A percentile compares a stretch with the other conserved stretches of the same genome.
These are phyloP conservation scores for Poecilia velifera DNA, from an alignment of 2,797 vertebrate species.

Conservation along the genomic window DNA sequence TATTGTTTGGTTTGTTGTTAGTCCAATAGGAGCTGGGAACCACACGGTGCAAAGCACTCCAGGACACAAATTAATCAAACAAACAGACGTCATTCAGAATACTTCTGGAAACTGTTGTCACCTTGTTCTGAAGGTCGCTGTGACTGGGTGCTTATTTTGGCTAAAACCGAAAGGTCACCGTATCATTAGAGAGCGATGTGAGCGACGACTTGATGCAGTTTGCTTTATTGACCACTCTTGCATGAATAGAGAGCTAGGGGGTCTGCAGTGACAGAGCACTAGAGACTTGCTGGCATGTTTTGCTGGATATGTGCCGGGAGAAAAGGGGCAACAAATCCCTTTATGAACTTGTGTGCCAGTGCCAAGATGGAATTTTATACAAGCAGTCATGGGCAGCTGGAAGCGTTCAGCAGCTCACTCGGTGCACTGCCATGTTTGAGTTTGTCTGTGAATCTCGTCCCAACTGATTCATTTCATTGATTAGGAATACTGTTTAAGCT, in stretches of 20 bases:
- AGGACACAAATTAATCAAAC: constrained; percentile 18
- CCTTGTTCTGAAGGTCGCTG: constrained; percentile 13
- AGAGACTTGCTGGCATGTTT: constrained; percentile 54
- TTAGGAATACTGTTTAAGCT: constrained; percentile 12
- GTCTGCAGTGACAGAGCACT: constrained; percentile 50
- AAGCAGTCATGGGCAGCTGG: constrained; percentile 55
- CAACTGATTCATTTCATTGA: constrained; percentile 20
- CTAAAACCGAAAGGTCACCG: constrained; percentile 40
- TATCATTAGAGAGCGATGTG: constrained; percentile 20
- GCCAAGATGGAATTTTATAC: constrained; percentile 60
- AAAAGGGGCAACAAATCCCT: constrained; percentile 47
- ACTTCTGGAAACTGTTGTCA: constrained; percentile 23
- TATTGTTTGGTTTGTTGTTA: background rate
- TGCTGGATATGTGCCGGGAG: constrained; percentile 61
- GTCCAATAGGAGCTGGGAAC: background rate
- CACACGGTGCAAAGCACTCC: constrained; percentile 12
- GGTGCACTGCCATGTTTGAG: constrained; percentile 8
- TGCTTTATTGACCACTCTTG: constrained; percentile 16
- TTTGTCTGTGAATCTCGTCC: constrained; percentile 12
- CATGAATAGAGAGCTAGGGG: constrained; percentile 39
- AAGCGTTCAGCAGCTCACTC: constrained; percentile 48
- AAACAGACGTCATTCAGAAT: constrained; percentile 4
- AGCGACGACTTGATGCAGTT: constrained; percentile 25
- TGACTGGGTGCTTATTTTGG: constrained; percentile 14
- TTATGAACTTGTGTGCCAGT: constrained; percentile 45